Evolutionary conservation across 2,797 vertebrate genomes (phyloP).

Genomic region (Sus cebifrons): DNA sequence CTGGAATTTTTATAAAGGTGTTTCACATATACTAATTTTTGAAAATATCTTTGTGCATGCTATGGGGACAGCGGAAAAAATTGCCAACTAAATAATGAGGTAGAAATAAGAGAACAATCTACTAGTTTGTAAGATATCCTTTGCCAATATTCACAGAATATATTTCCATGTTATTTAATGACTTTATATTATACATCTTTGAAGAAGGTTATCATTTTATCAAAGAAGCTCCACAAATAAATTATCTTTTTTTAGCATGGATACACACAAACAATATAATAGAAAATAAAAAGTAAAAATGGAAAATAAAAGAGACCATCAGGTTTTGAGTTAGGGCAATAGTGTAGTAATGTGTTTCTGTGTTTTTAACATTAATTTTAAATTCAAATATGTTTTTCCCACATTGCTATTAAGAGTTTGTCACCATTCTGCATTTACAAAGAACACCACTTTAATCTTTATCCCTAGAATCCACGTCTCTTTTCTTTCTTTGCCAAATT

Average conservation of each 20-base stretch:
- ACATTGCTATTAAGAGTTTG: background rate
- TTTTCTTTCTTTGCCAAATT: constrained; percentile 22
- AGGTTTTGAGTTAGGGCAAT: background rate
- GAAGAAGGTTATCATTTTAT: background rate
- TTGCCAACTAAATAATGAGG: constrained; percentile 35
- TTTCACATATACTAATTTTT: background rate
- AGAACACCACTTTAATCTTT: background rate
- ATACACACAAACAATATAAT: background rate
- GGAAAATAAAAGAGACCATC: background rate
- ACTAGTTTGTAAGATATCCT: background rate
- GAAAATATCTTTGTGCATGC: background rate
- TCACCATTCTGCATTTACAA: background rate
- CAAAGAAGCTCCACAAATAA: background rate
- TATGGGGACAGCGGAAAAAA: background rate
- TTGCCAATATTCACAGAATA: background rate
- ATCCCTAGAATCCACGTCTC: background rate
- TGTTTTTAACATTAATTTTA: background rate
- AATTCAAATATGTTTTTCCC: background rate
- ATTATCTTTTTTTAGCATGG: background rate
- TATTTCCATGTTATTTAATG: background rate
- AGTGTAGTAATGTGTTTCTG: background rate
- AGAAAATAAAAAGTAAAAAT: background rate
- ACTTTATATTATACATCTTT: background rate
- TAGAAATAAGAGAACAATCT: background rate
- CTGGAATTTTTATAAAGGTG: background rate